Base-by-base conservation (phyloP, 2,113 vertebrate species). In the Leucosticte australis region DNA sequence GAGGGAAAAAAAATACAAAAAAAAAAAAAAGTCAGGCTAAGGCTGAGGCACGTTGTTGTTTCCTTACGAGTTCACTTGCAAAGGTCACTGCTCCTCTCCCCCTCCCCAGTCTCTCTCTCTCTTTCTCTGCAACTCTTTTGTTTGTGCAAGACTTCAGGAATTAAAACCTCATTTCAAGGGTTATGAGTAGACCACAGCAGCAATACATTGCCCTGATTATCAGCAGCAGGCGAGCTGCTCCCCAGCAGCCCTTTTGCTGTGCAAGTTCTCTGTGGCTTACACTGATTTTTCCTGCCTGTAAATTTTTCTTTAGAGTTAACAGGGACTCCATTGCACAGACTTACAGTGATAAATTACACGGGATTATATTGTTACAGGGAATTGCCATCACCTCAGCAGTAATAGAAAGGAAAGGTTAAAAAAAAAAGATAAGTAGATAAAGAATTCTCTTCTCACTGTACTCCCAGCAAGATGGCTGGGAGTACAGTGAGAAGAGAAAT, bases 131-230 rank as follows among this genome's bases (percentile, higher is more conserved):
- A 83, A 83, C 35, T 74, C 90, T 94, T 82, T 77, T 97, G 79
- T 95, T 95, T 94, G 55, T 91, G 90, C 82, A 96, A 94, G 92
- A 13, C 83, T 95, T 93, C 47, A 78, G 94, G 86, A 97, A 95
- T 95, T 94, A 94, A 95, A 96, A 93, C 90, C 87, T 97, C 94
- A 89, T 96, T 96, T 90, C 79, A 69, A 83, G 93, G 90, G 90
- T 77, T 94, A 84, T 73, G 87, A 76, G 89, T 31, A 95, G 91
- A 95, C 69, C 87, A 87, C 92, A 86, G 87, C 91, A 95, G 69
- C 7, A 3, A 87, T 91, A 82, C 86, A 46, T 65, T 76, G 89
- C 62, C 37, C 74, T 87, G 95, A 92, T 94, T 85, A 89, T 52
- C 89, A 91, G 78, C 95, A 92, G 87, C 90, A 90, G 90, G 77